phyloP scores from a whole-genome alignment of 1,140 invertebrate species.

The Lordiphosa mommai region DNA sequence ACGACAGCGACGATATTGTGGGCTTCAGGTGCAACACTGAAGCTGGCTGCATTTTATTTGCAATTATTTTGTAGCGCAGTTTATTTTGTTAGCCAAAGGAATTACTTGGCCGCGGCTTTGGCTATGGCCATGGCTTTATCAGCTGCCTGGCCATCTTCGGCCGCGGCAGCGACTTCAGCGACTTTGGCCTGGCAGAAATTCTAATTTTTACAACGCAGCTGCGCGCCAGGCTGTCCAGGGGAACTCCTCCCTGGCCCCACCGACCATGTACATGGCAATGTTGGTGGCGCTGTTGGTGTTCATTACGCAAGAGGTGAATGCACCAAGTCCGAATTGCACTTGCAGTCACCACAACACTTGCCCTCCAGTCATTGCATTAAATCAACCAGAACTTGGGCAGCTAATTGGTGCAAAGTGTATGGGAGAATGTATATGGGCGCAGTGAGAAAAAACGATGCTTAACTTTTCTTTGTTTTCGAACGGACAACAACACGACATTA shows the following conservation, averaged over 20 bases:
- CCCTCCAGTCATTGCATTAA: constrained; percentile 45
- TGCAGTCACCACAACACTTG: constrained; percentile 11
- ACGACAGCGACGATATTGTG: constrained; percentile 5
- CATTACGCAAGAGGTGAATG: constrained; percentile 76
- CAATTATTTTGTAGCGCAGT: constrained; percentile 75
- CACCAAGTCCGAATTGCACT: constrained; percentile 40
- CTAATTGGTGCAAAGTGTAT: constrained; percentile 42
- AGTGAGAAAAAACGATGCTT: too few relatives aligned
- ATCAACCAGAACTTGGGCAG: constrained; percentile 49
- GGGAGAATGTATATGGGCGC: constrained; percentile 32
- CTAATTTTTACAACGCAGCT: constrained; percentile 74
- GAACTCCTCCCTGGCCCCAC: constrained; percentile 7
- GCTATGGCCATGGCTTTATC: constrained; percentile 45
- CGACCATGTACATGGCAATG: constrained; percentile 49
- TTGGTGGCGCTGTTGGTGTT: constrained; percentile 76
- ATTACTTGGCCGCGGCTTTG: constrained; percentile 46
- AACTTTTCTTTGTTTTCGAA: too few relatives aligned
- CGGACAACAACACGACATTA: too few relatives aligned
- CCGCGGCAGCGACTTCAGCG: background rate
- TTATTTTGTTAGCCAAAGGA: constrained; percentile 52
- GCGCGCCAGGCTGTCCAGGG: constrained; percentile 40
- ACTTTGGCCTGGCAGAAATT: constrained; percentile 35
- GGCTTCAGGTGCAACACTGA: constrained; percentile 57
- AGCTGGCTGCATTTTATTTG: constrained; percentile 70
- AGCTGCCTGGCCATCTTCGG: constrained; percentile 38